Conservation (phyloP, 2,888 invertebrate genomes). For the Patella pellucida region DNA sequence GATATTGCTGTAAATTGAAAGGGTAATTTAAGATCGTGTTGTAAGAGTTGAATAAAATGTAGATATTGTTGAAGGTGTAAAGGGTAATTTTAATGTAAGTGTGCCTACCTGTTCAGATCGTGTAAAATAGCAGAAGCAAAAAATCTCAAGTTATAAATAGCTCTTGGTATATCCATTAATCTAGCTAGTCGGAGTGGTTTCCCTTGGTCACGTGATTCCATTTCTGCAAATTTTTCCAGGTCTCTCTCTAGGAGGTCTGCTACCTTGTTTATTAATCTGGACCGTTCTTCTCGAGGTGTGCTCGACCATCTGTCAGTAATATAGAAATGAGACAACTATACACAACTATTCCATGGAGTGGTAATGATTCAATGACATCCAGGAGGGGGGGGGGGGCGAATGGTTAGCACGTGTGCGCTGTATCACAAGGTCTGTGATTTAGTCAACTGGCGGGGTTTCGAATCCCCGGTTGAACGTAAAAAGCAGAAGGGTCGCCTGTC, state of each 20-base stretch:
- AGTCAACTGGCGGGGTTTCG: too few species aligned
- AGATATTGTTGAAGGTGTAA: too few species aligned
- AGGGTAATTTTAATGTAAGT: background rate
- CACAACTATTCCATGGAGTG: too few species aligned
- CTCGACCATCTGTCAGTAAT: conserved; percentile 72
- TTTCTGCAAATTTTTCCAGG: conserved; percentile 72
- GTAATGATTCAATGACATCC: background rate
- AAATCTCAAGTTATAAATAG: conserved; percentile 73
- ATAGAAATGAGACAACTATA: background rate
- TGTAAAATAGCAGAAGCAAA: conserved; percentile 73
- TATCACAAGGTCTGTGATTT: too few species aligned
- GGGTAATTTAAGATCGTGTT: too few species aligned
- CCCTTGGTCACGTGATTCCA: conserved; percentile 75
- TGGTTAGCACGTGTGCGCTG: too few species aligned
- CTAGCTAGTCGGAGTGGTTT: conserved; percentile 73
- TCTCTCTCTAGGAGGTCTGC: conserved; percentile 73
- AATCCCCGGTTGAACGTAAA: too few species aligned
- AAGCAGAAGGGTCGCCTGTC: background rate
- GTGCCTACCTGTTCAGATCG: conserved; percentile 67
- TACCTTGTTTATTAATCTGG: conserved; percentile 70
- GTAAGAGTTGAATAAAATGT: too few species aligned
- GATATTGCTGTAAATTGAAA: too few species aligned
- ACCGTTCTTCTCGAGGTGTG: conserved; percentile 69
- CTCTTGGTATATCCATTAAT: conserved; percentile 74
- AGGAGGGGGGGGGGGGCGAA: too few species aligned